Conservation (phyloP, 2,113 vertebrate species). For the Hippocampus barbouri region DNA sequence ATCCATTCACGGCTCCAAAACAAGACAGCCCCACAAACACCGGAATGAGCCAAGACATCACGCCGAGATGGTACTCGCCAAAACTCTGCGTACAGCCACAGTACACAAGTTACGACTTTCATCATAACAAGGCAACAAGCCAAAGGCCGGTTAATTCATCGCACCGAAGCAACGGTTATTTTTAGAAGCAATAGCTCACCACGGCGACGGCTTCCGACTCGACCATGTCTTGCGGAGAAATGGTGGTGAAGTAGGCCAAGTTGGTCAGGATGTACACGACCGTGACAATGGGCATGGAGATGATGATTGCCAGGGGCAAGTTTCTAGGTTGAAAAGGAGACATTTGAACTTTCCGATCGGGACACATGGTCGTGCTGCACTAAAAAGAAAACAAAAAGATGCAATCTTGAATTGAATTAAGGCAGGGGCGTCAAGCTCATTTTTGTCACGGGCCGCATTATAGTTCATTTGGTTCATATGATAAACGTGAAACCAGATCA, state of each 20-base stretch:
- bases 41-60: constrained; percentile 71
- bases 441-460: too few species aligned
- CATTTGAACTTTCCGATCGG: not conserved
- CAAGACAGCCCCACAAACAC: constrained; percentile 73
- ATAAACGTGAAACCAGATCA: too few species aligned
- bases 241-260: constrained; percentile 74
- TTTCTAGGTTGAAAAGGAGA: constrained; percentile 41
- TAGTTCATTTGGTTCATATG: too few species aligned
- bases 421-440: too few species aligned
- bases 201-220: constrained; percentile 70
- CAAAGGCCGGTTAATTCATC: not conserved
- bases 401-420: not conserved
- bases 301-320: constrained; percentile 70
- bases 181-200: constrained; percentile 44
- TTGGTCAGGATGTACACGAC: constrained; percentile 74
- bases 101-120: not conserved
- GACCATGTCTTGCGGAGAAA: constrained; percentile 65
- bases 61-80: constrained; percentile 69
- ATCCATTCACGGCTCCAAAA: constrained; percentile 72
- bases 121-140: not conserved
- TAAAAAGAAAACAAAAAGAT: not conserved
- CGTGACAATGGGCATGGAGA: constrained; percentile 74
- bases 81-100: constrained; percentile 53
- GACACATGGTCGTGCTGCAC: not conserved
- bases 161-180: not conserved